Evolutionary conservation across 2,797 vertebrate genomes (phyloP).

Genomic region (Spinus olivaceus): DNA sequence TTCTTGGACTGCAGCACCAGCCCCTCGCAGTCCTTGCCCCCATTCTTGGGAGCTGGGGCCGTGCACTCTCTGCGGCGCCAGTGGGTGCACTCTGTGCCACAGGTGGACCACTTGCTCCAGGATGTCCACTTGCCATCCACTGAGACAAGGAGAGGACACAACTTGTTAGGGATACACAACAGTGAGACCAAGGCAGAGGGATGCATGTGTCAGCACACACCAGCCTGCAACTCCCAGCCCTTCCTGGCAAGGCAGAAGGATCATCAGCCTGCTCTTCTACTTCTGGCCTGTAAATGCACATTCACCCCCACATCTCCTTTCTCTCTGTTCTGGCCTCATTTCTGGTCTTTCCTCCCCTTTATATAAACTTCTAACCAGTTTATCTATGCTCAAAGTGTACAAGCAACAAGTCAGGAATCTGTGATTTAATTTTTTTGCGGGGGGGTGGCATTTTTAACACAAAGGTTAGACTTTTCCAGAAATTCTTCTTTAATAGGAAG

Average conservation of each 20-base stretch:
- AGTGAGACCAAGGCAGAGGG: fast-evolving
- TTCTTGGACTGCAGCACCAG: conserved; percentile 96
- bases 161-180: background rate
- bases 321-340: fast-evolving
- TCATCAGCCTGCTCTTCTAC: background rate
- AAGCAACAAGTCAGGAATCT: background rate
- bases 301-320: background rate
- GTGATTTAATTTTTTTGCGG: background rate
- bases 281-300: background rate
- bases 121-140: conserved; percentile 97
- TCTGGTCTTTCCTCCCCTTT: background rate
- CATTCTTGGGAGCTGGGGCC: conserved; percentile 90
- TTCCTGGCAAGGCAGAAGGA: background rate
- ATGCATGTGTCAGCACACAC: fast-evolving
- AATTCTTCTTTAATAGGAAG: background rate
- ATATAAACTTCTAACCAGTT: background rate
- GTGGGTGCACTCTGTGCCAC: conserved; percentile 97
- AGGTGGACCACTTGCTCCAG: conserved; percentile 99
- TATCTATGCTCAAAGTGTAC: background rate
- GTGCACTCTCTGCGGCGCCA: conserved; percentile 94
- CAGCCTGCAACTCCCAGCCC: background rate
- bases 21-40: conserved; percentile 96
- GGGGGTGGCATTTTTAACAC: background rate
- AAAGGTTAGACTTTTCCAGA: background rate
- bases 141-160: conserved; percentile 66